Conservation (phyloP, 1,140 invertebrate species). For the Olivierus martensii region DNA sequence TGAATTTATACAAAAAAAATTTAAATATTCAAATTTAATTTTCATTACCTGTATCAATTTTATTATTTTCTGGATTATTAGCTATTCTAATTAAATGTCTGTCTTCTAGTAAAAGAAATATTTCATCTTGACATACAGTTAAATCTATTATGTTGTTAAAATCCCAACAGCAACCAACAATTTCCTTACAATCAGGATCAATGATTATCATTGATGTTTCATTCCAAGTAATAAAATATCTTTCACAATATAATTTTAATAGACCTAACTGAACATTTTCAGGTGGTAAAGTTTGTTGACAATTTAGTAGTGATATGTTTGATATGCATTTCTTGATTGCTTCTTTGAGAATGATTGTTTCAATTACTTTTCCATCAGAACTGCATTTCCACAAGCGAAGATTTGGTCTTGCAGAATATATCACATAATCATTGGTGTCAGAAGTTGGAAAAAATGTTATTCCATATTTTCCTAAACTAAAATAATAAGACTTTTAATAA, state of each 20-base stretch:
- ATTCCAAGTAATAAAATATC: slow-evolving; percentile 57
- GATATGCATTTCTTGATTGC: slow-evolving; percentile 26
- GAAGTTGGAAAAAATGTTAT: slow-evolving; percentile 26
- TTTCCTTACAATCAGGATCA: slow-evolving; percentile 43
- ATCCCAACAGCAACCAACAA: slow-evolving; percentile 33
- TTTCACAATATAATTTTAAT: slow-evolving; percentile 48
- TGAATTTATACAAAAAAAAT: no score
- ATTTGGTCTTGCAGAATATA: slow-evolving; percentile 62
- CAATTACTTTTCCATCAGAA: slow-evolving; percentile 54
- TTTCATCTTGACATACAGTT: slow-evolving; percentile 54
- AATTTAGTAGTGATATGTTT: no score
- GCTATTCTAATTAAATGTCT: slow-evolving; percentile 44
- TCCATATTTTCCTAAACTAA: slow-evolving; percentile 30
- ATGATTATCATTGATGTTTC: slow-evolving; percentile 54
- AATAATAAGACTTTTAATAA: slow-evolving; percentile 6
- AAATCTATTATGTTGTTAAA: slow-evolving; percentile 39
- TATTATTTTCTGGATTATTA: background rate
- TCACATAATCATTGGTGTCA: slow-evolving; percentile 29
- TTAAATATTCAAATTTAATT: no score
- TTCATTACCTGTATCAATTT: background rate
- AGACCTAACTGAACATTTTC: slow-evolving; percentile 44
- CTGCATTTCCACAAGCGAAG: slow-evolving; percentile 66
- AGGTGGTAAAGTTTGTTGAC: no score
- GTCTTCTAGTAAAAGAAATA: slow-evolving; percentile 57
- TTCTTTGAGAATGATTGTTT: slow-evolving; percentile 69